phyloP scores from a whole-genome alignment of 2,888 invertebrate species.

The Pinctada fucata region DNA sequence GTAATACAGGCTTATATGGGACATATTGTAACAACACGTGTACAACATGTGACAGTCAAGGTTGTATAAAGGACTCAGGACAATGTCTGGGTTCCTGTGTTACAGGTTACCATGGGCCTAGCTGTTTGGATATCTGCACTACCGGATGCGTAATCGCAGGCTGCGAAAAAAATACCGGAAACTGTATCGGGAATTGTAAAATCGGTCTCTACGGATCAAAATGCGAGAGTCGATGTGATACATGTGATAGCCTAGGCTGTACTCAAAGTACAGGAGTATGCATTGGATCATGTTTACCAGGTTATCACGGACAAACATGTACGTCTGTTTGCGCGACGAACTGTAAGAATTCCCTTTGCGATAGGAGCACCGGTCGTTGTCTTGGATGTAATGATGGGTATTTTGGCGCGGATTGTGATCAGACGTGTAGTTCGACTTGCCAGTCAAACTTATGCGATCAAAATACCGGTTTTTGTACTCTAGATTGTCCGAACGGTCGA shows the following conservation, averaged over 20 bases:
- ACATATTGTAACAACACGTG: conserved; percentile 25
- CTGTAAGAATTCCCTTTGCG: conserved; percentile 9
- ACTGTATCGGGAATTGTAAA: conserved; percentile 21
- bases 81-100: conserved; percentile 27
- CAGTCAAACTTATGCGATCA: not conserved
- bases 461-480: conserved; percentile 9
- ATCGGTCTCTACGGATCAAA: conserved; percentile 17
- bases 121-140: conserved; percentile 8
- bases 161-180: conserved; percentile 21
- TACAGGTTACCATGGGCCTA: conserved; percentile 22
- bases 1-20: conserved; percentile 19
- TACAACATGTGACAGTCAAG: conserved; percentile 19
- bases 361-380: conserved; percentile 7
- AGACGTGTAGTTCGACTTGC: conserved; percentile 16
- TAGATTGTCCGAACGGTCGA: conserved; percentile 18
- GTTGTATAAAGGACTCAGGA: conserved; percentile 24
- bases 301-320: conserved; percentile 16
- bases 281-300: conserved; percentile 18
- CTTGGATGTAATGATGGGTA: conserved; percentile 18
- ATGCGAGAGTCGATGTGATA: conserved; percentile 14
- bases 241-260: conserved; percentile 9
- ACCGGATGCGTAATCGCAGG: not conserved
- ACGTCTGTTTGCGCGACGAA: not conserved
- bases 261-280: conserved; percentile 17
- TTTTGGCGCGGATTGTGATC: conserved; percentile 17